phyloP scores from a whole-genome alignment of 2,797 vertebrate species.

The Sebastes dallii region DNA sequence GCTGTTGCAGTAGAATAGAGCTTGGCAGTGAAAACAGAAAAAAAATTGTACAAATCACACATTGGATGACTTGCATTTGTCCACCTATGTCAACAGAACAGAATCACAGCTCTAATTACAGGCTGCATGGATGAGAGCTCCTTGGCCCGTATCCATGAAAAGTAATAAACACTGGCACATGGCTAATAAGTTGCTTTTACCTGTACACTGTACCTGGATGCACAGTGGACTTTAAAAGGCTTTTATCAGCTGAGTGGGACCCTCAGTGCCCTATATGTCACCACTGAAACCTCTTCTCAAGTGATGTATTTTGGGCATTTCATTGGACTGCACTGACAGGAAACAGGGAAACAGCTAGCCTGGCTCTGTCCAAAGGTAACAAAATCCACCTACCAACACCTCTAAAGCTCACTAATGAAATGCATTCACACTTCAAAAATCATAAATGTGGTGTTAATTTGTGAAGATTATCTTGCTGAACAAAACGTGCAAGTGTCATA shows the following conservation, averaged over 20 bases:
- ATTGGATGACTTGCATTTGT: slow-evolving; percentile 70
- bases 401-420: neutral
- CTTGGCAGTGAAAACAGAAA: slow-evolving; percentile 9
- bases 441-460: too few species aligned
- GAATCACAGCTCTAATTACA: slow-evolving; percentile 60
- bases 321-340: neutral
- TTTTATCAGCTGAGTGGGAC: slow-evolving; percentile 21
- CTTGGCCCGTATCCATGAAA: slow-evolving; percentile 26
- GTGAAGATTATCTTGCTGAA: too few species aligned
- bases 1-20: neutral
- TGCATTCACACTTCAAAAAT: too few species aligned
- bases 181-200: slow-evolving; percentile 3
- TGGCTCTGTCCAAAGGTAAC: neutral
- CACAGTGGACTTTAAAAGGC: slow-evolving; percentile 3
- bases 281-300: slow-evolving; percentile 9
- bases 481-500: too few species aligned
- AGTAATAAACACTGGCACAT: slow-evolving; percentile 47
- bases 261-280: neutral
- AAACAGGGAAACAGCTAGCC: neutral
- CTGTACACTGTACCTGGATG: neutral
- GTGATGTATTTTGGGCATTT: neutral
- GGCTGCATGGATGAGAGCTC: slow-evolving; percentile 16
- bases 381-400: neutral
- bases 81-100: slow-evolving; percentile 62
- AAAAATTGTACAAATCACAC: slow-evolving; percentile 4